phyloP scores from a whole-genome alignment of 2,113 vertebrate genomes.

The Cephalopholis sonnerati region DNA sequence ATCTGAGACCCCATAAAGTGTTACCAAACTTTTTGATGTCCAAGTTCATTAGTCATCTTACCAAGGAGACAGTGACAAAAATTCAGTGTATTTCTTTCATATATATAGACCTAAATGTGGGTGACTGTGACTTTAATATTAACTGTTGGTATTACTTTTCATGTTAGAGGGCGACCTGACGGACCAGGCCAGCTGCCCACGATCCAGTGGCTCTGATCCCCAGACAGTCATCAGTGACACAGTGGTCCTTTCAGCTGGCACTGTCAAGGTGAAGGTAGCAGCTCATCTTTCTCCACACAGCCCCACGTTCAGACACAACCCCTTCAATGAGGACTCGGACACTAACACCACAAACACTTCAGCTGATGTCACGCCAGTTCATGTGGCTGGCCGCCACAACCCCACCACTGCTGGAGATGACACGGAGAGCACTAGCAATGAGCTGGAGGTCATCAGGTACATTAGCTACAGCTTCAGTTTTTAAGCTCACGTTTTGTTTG shows the following conservation, averaged over 20 bases:
- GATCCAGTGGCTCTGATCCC: slow-evolving; percentile 87
- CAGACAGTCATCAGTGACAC: slow-evolving; percentile 84
- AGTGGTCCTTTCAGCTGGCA: slow-evolving; percentile 50
- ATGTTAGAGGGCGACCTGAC: slow-evolving; percentile 93
- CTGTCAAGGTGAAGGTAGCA: slow-evolving; percentile 47
- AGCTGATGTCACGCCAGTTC: slow-evolving; percentile 89
- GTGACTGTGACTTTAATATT: not conserved
- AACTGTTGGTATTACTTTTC: slow-evolving; percentile 37
- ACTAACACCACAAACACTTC: slow-evolving; percentile 87
- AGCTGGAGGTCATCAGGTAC: slow-evolving; percentile 97
- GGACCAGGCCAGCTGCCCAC: slow-evolving; percentile 91
- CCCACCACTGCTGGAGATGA: slow-evolving; percentile 74
- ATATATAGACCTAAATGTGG: not conserved
- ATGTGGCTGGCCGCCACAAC: slow-evolving; percentile 76
- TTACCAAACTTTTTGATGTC: not conserved
- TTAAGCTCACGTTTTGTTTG: not conserved
- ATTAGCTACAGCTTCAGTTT: not conserved
- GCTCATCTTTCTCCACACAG: slow-evolving; percentile 77
- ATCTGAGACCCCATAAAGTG: too few relatives aligned
- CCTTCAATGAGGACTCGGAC: slow-evolving; percentile 91
- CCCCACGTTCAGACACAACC: slow-evolving; percentile 91
- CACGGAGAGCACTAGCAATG: slow-evolving; percentile 77
- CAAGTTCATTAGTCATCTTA: not conserved
- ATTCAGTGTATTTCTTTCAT: slow-evolving; percentile 51
- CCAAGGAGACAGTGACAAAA: slow-evolving; percentile 10